These are phyloP conservation scores for Plebejus argus DNA, from an alignment of 2,888 invertebrate genomes.

Conservation along the genomic window DNA sequence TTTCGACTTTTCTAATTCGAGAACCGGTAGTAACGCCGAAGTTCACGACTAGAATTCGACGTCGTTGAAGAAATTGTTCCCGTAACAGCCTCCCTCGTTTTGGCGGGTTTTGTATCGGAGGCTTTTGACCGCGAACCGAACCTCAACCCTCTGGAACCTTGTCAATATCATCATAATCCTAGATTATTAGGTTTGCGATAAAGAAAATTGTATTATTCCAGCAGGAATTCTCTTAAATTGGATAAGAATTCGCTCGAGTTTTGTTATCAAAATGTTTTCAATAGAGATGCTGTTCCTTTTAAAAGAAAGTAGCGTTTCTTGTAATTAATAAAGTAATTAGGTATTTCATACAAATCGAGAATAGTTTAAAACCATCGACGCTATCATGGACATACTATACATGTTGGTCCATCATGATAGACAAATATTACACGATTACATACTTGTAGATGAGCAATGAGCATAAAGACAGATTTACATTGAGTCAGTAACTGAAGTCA, in stretches of 20 bases:
- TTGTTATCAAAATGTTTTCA: neutral
- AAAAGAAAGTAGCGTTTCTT: neutral
- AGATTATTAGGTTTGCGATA: conserved; percentile 12
- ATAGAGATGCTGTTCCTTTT: neutral
- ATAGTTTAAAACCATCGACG: too few species aligned
- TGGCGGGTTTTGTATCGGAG: conserved; percentile 67
- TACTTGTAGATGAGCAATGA: too few species aligned
- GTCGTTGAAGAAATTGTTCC: conserved; percentile 62
- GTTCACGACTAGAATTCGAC: conserved; percentile 44
- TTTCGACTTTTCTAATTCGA: neutral
- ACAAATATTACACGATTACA: too few species aligned
- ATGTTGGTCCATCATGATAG: too few species aligned
- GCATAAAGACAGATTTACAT: too few species aligned
- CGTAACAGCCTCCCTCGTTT: conserved; percentile 61
- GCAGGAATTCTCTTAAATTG: neutral
- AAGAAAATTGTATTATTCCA: conserved; percentile 25
- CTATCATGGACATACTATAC: too few species aligned
- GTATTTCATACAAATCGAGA: too few species aligned
- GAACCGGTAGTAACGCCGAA: neutral
- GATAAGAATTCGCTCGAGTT: conserved; percentile 9
- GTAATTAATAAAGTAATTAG: neutral
- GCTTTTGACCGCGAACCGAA: conserved; percentile 26
- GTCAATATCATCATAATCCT: conserved; percentile 22
- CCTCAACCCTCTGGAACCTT: conserved; percentile 1
- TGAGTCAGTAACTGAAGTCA: too few species aligned